Percentiles rank a stretch among this genome's conserved stretches.
Conservation (phyloP, 2,113 vertebrate genomes). For the Saimiri boliviensis region DNA sequence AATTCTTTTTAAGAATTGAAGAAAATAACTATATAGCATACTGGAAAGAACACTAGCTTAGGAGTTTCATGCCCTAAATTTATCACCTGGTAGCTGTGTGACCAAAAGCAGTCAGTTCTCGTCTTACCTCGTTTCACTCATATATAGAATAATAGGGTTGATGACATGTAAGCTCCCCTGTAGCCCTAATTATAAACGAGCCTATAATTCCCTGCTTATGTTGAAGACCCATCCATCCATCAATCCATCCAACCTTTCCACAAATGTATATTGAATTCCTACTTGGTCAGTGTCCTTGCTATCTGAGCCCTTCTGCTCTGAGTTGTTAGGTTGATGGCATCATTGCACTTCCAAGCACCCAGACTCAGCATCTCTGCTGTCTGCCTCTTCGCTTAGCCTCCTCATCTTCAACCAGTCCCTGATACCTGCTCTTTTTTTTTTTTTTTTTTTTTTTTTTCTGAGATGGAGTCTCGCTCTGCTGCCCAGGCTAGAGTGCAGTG, state of each 20-base stretch:
- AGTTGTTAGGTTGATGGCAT: neutral
- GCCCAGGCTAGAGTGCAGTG: too few relatives aligned
- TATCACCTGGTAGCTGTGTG: slow-evolving; percentile 60
- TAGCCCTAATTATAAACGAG: neutral
- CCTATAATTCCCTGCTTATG: neutral
- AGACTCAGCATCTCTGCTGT: neutral
- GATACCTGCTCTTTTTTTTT: neutral
- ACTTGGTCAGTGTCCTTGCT: neutral
- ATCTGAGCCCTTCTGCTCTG: neutral
- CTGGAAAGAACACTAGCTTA: slow-evolving; percentile 76
- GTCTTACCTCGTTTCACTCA: slow-evolving; percentile 49
- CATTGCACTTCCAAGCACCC: neutral
- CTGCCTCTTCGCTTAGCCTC: neutral
- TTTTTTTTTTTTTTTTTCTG: too few relatives aligned
- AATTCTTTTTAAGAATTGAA: slow-evolving; percentile 81
- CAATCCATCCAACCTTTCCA: neutral
- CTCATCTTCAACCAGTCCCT: neutral
- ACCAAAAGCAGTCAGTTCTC: slow-evolving; percentile 44
- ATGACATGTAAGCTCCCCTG: neutral
- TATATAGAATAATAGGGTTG: neutral
- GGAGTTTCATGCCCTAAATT: slow-evolving; percentile 74
- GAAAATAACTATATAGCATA: slow-evolving; percentile 76
- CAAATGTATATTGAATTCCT: neutral
- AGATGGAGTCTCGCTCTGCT: too few relatives aligned
- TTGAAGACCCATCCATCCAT: neutral